Base-by-base conservation (phyloP, 2,797 vertebrate species). In the Sebastes flavidus region DNA sequence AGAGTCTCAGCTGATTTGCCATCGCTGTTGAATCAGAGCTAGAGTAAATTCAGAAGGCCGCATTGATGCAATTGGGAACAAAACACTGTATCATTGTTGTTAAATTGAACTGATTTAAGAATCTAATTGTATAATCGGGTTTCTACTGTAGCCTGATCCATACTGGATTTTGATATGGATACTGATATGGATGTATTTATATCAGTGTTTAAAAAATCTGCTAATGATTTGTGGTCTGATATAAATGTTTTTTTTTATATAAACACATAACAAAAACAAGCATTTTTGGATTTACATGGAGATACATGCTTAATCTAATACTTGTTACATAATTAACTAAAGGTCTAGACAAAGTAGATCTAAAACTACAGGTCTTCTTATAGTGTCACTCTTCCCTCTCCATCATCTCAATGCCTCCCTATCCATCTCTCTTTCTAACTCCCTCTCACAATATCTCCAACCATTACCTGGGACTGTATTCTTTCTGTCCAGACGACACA, bases 381-480 rank as follows among this genome's bases (percentile, higher is more conserved):
- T 60, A 68, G 24, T 58, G 69, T 69, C 55, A 20, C 9, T 74
- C 54, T 38, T 74, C 59, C 65, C 52, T 78, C 74, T 78, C 61
- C 29, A 68, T 81, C 55, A 67, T 87, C 78, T 79, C 77, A 72
- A n/a, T 69, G 25, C 54, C 65, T 77, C 65, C 55, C 5, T 25
- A 13, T 81, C 62, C 62, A 2, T 78, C 60, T 84, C 65, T 72
- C 27, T 75, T 58, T 75, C 74, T 5, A 16, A 14, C 65, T 75
- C 62, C 54, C 32, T 73, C 75, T 78, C 77, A 83, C 73, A 87
- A 78, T 90, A 81, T 87, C 54, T 79, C 65, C 74, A 83, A 66
- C 83, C 75, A 75, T 88, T 88, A 90, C 86, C 85, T 87, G 61
- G 63, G 62, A 84, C 72, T 86, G 56, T 85, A 66, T 82, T 80